Evolutionary conservation across 30 jellyfish, hydroid and myxozoan genomes (phyloP), one percentile per base, ranked within the genome.

Genomic region (Rhopilema esculentum): DNA sequence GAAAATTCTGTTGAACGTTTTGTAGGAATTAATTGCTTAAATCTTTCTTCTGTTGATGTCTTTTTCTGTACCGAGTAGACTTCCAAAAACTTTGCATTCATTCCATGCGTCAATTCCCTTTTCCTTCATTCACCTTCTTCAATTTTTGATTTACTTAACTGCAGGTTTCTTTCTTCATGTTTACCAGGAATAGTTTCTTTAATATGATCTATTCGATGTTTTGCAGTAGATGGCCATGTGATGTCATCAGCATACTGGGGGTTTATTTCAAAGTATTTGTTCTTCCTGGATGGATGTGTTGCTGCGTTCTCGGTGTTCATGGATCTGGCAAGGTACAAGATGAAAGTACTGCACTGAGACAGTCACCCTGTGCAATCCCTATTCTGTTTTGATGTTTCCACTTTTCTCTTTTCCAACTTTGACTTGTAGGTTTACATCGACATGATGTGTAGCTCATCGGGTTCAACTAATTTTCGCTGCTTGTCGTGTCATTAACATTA

Each of bases 231-330:
- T 49, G 86, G 80, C 88, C 88, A 66, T 40, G 76, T 88, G 90
- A 49, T 65, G 93, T 85, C 89, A 50, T 85, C 91, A 29, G 93
- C 93, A 73, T 49, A 85, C 69, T 85, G 93, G 25, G 74, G 75
- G 53, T 53, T 61, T 72, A 71, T 72, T 72, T 85, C 71, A 73
- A 85, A 83, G 92, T 83, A 83, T 86, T 19, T 81, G 84, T 67
- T 66, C 72, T 81, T 68, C 66, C 31, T 31, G 84, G 72, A 81
- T 68, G 82, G 91, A 81, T 63, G 76, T 63, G 69, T 66, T 64
- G 71, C 32, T 66, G 71, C 88, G 70, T 64, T 63, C 71, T 61
- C 84, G n/a, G n/a, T n/a, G n/a, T n/a, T n/a, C n/a, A n/a, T n/a
- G n/a, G n/a, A n/a, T n/a, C n/a, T n/a, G 62, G 91, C 88, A 24